Evolutionary conservation across 2,888 invertebrate species (phyloP), one percentile per base, ranked within the genome.

Genomic region (Drosophila gaucha): DNA sequence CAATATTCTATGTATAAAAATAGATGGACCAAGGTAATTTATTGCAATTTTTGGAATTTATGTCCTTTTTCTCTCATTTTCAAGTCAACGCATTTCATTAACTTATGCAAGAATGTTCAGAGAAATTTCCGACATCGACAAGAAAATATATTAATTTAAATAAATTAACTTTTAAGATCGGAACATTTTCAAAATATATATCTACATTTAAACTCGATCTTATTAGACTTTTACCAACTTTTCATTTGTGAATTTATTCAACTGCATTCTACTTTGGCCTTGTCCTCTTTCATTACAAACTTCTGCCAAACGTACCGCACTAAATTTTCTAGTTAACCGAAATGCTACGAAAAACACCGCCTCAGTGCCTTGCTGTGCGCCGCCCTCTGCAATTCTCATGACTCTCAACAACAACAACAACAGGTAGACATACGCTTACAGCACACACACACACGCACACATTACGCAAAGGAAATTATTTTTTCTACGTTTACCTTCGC

Each of bases 381-480:
- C 33, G 41, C 28, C 14, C 38, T 50, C 33, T 12, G 26, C 20
- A 24, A 31, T 36, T 54, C 26, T 41, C 50, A 38, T 26, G 14
- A 14, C 43, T 22, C 14, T 26, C 43, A 41, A 65, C 43, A 65
- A 46, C 56, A 67, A 52, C 47, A 78, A 56, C 46, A 44, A 18
- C 24, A 14, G 10, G 30, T 22, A 26, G 31, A 50, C 33, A 63
- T 38, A 54, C 49, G 26, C 51, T 47, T 43, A 51, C 31, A 51
- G 24, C 56, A 41, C 55, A 47, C 39, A 55, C 55, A 58, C 52
- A 3, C 30, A 16, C 20, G 39, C 58, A 44, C 44, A 59, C 66
- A 79, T 75, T 78, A 76, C 67, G 88, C 67, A 75, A 66, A 69
- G 84, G 86, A 80, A 84, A 88, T 78, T 86, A 70, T 80, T 84